A percentile compares a stretch with the other conserved stretches of the same genome.
Conservation (phyloP, 2,888 invertebrate species). For the Parnassius mnemosyne region DNA sequence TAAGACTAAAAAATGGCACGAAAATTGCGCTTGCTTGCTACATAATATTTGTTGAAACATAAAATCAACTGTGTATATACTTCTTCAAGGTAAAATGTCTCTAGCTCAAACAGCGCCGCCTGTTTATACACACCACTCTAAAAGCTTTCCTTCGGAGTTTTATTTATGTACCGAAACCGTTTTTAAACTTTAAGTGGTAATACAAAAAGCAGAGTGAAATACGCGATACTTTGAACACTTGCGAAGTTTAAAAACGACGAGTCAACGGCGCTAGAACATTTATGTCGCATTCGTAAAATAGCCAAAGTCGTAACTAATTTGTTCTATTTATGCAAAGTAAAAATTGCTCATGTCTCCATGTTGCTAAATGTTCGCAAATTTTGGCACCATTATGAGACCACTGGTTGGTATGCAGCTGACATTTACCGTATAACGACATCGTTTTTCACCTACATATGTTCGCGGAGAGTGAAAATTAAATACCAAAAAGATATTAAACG, state of each 20-base stretch:
- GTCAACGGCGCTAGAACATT: constrained; percentile 19
- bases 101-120: constrained; percentile 44
- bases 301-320: constrained; percentile 3
- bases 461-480: constrained; percentile 30
- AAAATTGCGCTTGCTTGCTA: constrained; percentile 39
- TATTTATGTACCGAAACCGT: constrained; percentile 46
- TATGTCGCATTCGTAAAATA: constrained; percentile 18
- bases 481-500: constrained; percentile 28
- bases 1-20: constrained; percentile 36
- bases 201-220: constrained; percentile 34
- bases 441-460: constrained; percentile 26
- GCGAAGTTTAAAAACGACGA: constrained; percentile 27
- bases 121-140: constrained; percentile 47
- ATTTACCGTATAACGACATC: constrained; percentile 28
- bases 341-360: background rate
- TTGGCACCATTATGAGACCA: constrained; percentile 25
- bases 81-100: constrained; percentile 42
- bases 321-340: constrained; percentile 3
- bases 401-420: constrained; percentile 25
- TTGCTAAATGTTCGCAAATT: constrained; percentile 8
- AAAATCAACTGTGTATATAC: constrained; percentile 34
- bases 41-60: constrained; percentile 27
- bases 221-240: constrained; percentile 36
- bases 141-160: constrained; percentile 45
- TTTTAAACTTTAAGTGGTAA: constrained; percentile 43